Conservation (phyloP, 2,888 invertebrate genomes). For the Mamestra brassicae region DNA sequence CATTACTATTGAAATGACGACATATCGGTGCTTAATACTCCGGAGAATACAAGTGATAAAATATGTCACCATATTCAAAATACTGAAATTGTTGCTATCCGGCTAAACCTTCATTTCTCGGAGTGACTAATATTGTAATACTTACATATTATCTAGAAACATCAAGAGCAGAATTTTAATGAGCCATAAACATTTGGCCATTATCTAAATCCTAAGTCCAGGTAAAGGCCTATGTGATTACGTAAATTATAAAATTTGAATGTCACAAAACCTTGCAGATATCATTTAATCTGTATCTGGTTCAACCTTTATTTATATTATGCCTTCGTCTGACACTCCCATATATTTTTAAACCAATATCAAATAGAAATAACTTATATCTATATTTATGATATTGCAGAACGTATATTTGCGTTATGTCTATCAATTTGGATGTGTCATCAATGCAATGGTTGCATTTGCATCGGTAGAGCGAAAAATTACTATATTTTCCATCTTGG, state of each 20-base stretch:
- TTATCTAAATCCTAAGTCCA: slow-evolving; percentile 19
- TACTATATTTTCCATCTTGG: too few relatives aligned
- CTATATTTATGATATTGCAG: neutral
- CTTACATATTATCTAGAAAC: slow-evolving; percentile 1
- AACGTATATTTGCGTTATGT: neutral
- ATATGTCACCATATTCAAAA: too few relatives aligned
- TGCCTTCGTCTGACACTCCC: neutral
- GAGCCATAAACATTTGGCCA: slow-evolving; percentile 8
- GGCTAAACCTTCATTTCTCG: neutral
- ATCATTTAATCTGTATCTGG: neutral
- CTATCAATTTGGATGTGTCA: neutral
- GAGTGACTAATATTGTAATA: neutral
- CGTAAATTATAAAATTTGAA: neutral
- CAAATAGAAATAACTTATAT: neutral
- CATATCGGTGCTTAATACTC: too few relatives aligned
- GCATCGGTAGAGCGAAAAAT: neutral
- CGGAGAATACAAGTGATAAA: neutral
- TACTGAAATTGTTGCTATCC: too few relatives aligned
- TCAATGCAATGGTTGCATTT: neutral
- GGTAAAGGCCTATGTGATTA: slow-evolving; percentile 6
- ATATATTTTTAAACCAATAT: neutral
- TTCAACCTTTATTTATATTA: neutral
- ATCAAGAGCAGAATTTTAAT: neutral
- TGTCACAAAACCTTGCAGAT: slow-evolving; percentile 4
- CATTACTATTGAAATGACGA: too few relatives aligned